Conservation (phyloP, 2,888 invertebrate genomes). For the Drosophila merina region DNA sequence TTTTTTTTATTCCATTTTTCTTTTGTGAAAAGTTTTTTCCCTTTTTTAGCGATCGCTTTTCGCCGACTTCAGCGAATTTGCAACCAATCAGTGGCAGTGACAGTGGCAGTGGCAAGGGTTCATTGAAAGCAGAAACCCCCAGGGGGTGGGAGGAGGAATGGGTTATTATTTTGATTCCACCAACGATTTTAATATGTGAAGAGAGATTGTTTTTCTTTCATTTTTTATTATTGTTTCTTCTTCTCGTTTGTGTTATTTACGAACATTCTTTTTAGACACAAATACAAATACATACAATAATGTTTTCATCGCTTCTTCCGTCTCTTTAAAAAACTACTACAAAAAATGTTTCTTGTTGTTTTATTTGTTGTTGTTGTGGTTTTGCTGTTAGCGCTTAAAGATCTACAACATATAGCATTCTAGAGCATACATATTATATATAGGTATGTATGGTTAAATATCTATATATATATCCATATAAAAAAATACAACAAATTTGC, state of each 20-base stretch:
- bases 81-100: background rate
- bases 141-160: background rate
- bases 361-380: slow-evolving; percentile 11
- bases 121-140: slow-evolving; percentile 66
- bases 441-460: slow-evolving; percentile 45
- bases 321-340: slow-evolving; percentile 63
- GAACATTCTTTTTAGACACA: slow-evolving; percentile 71
- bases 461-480: slow-evolving; percentile 54
- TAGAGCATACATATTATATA: slow-evolving; percentile 40
- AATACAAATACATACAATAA: slow-evolving; percentile 63
- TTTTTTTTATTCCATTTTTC: background rate
- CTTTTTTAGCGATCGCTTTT: slow-evolving; percentile 38
- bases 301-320: slow-evolving; percentile 16
- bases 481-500: slow-evolving; percentile 75
- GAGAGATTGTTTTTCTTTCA: slow-evolving; percentile 34
- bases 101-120: slow-evolving; percentile 17
- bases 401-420: slow-evolving; percentile 66
- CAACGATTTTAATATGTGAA: slow-evolving; percentile 6
- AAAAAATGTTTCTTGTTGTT: slow-evolving; percentile 52
- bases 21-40: background rate
- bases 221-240: slow-evolving; percentile 51
- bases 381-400: slow-evolving; percentile 63
- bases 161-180: slow-evolving; percentile 32
- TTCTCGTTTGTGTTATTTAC: slow-evolving; percentile 60
- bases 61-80: slow-evolving; percentile 54